These are phyloP conservation scores for Margarornis squamiger DNA, from an alignment of 2,797 vertebrate species.

Conservation along the genomic window DNA sequence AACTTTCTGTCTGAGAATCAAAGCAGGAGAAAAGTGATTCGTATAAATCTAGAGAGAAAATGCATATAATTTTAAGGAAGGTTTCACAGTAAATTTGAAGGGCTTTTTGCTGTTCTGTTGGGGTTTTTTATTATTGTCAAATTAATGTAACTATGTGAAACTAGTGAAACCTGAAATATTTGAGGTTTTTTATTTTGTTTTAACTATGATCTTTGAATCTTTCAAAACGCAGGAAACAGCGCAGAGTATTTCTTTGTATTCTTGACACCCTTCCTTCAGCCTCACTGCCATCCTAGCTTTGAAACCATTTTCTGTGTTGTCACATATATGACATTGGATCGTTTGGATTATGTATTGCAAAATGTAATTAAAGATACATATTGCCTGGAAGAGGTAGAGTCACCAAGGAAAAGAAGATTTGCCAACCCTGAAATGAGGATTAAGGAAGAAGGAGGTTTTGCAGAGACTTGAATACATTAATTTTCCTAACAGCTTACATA, in stretches of 20 bases:
- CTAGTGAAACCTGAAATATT: neutral
- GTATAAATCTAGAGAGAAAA: neutral
- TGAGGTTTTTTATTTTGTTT: neutral
- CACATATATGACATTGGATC: neutral
- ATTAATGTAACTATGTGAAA: neutral
- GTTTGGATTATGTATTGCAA: constrained; percentile 21
- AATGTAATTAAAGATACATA: constrained; percentile 52
- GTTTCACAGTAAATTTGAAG: neutral
- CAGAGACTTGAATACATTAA: constrained; percentile 37
- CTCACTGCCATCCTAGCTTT: neutral
- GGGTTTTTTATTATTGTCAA: neutral
- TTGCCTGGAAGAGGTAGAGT: neutral
- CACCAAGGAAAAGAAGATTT: constrained; percentile 58
- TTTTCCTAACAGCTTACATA: constrained; percentile 22
- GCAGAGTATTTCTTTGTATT: neutral
- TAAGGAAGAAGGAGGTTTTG: constrained; percentile 37
- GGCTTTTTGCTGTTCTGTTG: neutral
- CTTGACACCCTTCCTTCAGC: neutral
- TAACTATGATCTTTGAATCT: neutral
- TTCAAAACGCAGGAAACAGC: neutral
- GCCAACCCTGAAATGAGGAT: constrained; percentile 9
- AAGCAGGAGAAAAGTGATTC: neutral
- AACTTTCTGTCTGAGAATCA: neutral
- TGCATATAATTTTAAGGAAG: neutral
- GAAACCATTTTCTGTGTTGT: neutral